phyloP scores from a whole-genome alignment of 2,797 vertebrate species.

The Brotula barbata region DNA sequence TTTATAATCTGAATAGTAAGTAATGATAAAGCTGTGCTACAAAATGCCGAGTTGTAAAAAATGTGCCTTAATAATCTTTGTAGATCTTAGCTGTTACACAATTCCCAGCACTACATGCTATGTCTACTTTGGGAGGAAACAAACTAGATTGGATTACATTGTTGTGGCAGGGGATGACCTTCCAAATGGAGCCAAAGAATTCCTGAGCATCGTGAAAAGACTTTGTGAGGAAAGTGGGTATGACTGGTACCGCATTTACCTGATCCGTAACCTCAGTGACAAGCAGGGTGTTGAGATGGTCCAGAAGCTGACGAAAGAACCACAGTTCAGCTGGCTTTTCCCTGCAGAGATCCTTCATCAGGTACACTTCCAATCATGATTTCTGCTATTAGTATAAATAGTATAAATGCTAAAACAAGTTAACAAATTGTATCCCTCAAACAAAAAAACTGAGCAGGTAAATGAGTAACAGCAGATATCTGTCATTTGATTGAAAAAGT shows the following conservation, averaged over 20 bases:
- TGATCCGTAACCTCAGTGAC: conserved; percentile 48
- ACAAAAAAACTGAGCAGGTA: too few species aligned
- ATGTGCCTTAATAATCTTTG: too few species aligned
- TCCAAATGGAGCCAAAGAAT: conserved; percentile 24
- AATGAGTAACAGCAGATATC: too few species aligned
- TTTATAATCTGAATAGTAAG: conserved; percentile 34
- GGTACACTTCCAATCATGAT: conserved; percentile 17
- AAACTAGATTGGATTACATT: neutral
- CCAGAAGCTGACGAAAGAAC: conserved; percentile 37
- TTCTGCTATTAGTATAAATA: neutral
- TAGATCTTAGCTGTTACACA: too few species aligned
- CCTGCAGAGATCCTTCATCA: conserved; percentile 45
- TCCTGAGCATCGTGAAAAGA: conserved; percentile 29
- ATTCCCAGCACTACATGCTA: too few species aligned
- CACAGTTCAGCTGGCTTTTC: conserved; percentile 40
- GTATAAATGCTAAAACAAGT: neutral
- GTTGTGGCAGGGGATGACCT: conserved; percentile 15
- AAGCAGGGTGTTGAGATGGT: conserved; percentile 18
- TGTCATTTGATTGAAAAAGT: conserved; percentile 1
- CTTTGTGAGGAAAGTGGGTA: conserved; percentile 46
- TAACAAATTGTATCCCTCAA: too few species aligned
- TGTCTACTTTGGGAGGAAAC: neutral
- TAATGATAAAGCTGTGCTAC: too few species aligned
- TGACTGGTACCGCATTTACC: conserved; percentile 51
- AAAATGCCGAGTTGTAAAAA: too few species aligned